Percentiles rank a stretch among this genome's conserved stretches.
Evolutionary conservation across 2,888 invertebrate genomes (phyloP).

Genomic region (Xylota segnis): DNA sequence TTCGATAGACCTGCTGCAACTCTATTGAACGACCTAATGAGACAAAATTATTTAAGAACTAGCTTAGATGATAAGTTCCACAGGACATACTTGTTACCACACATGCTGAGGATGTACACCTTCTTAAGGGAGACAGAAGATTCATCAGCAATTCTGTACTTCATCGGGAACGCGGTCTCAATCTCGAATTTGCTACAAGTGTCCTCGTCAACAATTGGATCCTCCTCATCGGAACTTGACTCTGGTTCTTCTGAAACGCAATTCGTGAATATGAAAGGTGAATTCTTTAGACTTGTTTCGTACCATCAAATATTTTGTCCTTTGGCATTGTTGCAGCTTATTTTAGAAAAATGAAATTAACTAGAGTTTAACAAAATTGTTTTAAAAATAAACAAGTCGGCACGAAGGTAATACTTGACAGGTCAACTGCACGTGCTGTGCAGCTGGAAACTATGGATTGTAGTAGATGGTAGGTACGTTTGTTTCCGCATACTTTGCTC

Average conservation of each 20-base stretch:
- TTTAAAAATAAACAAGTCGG: constrained; percentile 16
- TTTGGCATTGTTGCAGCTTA: constrained; percentile 25
- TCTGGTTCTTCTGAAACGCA: constrained; percentile 41
- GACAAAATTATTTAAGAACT: constrained; percentile 13
- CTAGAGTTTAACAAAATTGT: neutral
- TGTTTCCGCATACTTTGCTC: neutral
- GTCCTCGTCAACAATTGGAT: constrained; percentile 81
- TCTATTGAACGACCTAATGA: constrained; percentile 81
- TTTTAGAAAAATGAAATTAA: neutral
- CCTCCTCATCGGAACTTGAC: constrained; percentile 77
- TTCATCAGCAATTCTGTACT: constrained; percentile 84
- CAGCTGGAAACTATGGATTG: neutral
- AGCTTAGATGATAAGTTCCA: neutral
- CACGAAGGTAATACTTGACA: neutral
- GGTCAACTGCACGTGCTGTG: constrained; percentile 5
- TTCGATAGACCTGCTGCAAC: constrained; percentile 85
- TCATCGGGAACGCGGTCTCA: constrained; percentile 79
- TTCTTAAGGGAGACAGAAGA: constrained; percentile 85
- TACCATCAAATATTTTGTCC: constrained; percentile 52
- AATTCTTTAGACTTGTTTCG: neutral
- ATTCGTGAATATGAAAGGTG: neutral
- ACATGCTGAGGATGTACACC: constrained; percentile 87
- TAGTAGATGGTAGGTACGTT: neutral
- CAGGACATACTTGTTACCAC: constrained; percentile 85
- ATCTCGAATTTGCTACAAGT: constrained; percentile 80